Conservation (phyloP, 2,113 vertebrate genomes). For the Oncorhynchus gorbuscha region DNA sequence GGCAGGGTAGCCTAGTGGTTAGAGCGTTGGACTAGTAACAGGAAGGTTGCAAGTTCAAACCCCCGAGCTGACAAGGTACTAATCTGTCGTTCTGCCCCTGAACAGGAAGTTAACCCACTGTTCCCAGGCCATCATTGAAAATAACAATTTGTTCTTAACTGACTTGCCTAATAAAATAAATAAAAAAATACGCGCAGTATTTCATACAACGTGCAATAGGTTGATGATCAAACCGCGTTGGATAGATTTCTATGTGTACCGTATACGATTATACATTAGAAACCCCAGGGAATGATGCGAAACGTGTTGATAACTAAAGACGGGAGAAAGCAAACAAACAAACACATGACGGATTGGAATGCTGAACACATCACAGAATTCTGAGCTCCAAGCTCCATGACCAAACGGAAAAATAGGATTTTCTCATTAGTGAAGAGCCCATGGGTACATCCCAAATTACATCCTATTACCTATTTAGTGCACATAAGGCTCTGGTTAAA, state of each 20-base stretch:
- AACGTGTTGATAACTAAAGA: slow-evolving; percentile 20
- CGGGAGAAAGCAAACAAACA: slow-evolving; percentile 21
- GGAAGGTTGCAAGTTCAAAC: too few species aligned
- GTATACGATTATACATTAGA: slow-evolving; percentile 19
- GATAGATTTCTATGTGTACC: background rate
- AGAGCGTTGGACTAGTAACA: too few species aligned
- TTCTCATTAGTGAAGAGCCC: slow-evolving; percentile 59
- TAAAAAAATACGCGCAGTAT: too few species aligned
- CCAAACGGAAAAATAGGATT: slow-evolving; percentile 44
- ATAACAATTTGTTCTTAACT: too few species aligned
- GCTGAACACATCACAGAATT: slow-evolving; percentile 22
- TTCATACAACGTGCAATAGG: background rate
- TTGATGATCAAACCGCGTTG: background rate
- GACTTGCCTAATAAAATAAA: too few species aligned
- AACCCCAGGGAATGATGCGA: slow-evolving; percentile 13
- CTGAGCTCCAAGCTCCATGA: slow-evolving; percentile 46
- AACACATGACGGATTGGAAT: slow-evolving; percentile 14
- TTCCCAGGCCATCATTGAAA: too few species aligned
- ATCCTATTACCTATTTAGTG: too few species aligned
- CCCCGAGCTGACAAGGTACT: too few species aligned
- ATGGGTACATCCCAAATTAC: background rate
- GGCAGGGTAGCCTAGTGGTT: too few species aligned
- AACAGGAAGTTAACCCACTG: too few species aligned
- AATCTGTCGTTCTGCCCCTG: too few species aligned
- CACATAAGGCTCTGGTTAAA: too few species aligned